Percentiles rank a stretch among this genome's conserved stretches.
Conservation (phyloP, 1,140 invertebrate species). For the Drosophila elegans region DNA sequence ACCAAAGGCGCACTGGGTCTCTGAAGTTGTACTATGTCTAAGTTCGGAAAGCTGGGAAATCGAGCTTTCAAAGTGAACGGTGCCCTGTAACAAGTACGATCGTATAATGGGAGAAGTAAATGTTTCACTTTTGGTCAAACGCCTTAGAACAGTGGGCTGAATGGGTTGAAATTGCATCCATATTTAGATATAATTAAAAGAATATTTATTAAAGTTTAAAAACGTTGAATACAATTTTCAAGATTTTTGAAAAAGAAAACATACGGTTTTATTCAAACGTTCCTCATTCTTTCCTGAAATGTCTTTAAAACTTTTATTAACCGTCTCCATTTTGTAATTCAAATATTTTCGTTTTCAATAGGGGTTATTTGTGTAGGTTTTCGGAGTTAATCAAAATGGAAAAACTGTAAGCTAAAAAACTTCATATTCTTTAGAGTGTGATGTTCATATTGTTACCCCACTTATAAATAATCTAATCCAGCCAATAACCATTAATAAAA, state of each 20-base stretch:
- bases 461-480: neutral
- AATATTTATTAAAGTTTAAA: too few species aligned
- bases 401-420: neutral
- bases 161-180: too few species aligned
- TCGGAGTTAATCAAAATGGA: neutral
- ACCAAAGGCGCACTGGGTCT: constrained; percentile 40
- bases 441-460: neutral
- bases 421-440: too few species aligned
- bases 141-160: constrained; percentile 12
- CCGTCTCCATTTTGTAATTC: too few species aligned
- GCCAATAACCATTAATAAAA: constrained; percentile 9
- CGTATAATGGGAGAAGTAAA: constrained; percentile 11
- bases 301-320: too few species aligned
- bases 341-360: too few species aligned
- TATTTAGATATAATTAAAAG: too few species aligned
- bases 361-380: neutral
- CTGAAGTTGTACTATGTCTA: neutral
- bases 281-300: too few species aligned
- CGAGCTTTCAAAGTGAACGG: constrained; percentile 67
- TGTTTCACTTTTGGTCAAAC: constrained; percentile 13
- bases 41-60: constrained; percentile 33
- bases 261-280: too few species aligned
- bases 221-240: too few species aligned
- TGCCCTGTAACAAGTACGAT: constrained; percentile 15
- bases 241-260: too few species aligned